Conservation (phyloP, 2,888 invertebrate species). For the Trissoscelio sp. region DNA sequence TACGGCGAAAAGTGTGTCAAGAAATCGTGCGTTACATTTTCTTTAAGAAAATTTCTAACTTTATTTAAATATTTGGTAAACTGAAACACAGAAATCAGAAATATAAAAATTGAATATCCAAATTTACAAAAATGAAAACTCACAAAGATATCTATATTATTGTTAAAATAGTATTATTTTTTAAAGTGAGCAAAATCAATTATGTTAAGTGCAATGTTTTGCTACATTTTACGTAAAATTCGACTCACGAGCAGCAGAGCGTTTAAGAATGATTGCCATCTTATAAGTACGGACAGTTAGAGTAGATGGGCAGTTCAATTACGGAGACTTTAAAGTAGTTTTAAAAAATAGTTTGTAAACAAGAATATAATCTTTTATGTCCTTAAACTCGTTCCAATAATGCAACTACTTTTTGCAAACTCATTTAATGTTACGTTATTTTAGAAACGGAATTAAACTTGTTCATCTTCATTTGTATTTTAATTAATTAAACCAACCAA, state of each 20-base stretch:
- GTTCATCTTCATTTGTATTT: neutral
- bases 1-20: too few relatives aligned
- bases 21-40: too few relatives aligned
- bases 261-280: slow-evolving; percentile 22
- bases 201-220: slow-evolving; percentile 4
- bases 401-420: too few relatives aligned
- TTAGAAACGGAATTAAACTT: neutral
- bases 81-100: too few relatives aligned
- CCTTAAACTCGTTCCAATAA: neutral
- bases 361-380: neutral
- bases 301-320: slow-evolving; percentile 11
- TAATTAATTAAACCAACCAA: neutral
- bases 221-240: slow-evolving; percentile 12
- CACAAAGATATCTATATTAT: too few relatives aligned
- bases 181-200: neutral
- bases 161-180: neutral
- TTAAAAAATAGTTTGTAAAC: slow-evolving; percentile 6
- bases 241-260: neutral
- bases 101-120: too few relatives aligned
- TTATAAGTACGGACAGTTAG: slow-evolving; percentile 5
- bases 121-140: too few relatives aligned
- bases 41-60: too few relatives aligned
- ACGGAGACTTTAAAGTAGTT: neutral
- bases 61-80: too few relatives aligned
- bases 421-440: too few relatives aligned